Evolutionary conservation across 2,113 vertebrate species (phyloP).

Genomic region (Regulus satrapa): DNA sequence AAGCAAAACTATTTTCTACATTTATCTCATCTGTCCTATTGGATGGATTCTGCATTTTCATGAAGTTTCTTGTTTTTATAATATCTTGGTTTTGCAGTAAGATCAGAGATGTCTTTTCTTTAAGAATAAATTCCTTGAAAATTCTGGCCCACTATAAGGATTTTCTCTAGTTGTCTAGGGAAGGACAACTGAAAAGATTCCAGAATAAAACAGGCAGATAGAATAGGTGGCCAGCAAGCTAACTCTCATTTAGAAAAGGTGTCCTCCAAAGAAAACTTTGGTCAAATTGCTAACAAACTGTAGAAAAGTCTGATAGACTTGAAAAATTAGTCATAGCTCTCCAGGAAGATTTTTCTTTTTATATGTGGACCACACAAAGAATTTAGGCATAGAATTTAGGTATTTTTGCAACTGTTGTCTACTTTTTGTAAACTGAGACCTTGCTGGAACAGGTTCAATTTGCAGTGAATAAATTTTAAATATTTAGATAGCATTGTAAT

Average conservation of each 20-base stretch:
- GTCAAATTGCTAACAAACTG: not conserved
- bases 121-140: not conserved
- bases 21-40: not conserved
- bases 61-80: not conserved
- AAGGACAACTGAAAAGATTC: not conserved
- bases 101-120: not conserved
- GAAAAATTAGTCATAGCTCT: not conserved
- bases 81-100: not conserved
- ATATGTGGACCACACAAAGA: not conserved
- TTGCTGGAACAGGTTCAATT: not conserved
- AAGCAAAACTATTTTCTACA: not conserved
- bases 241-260: not conserved
- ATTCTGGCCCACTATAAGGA: not conserved
- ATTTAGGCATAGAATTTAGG: not conserved
- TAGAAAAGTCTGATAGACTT: not conserved
- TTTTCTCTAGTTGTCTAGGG: not conserved
- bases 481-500: not conserved
- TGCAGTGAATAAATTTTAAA: not conserved
- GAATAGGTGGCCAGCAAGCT: not conserved
- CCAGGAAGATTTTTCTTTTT: not conserved
- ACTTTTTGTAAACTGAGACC: not conserved
- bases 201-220: not conserved
- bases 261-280: not conserved
- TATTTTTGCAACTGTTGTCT: not conserved
- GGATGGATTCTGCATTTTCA: not conserved